A percentile compares a stretch with the other conserved stretches of the same genome.
Conservation (phyloP, 2,113 vertebrate genomes). For the Rhinichthys klamathensis region DNA sequence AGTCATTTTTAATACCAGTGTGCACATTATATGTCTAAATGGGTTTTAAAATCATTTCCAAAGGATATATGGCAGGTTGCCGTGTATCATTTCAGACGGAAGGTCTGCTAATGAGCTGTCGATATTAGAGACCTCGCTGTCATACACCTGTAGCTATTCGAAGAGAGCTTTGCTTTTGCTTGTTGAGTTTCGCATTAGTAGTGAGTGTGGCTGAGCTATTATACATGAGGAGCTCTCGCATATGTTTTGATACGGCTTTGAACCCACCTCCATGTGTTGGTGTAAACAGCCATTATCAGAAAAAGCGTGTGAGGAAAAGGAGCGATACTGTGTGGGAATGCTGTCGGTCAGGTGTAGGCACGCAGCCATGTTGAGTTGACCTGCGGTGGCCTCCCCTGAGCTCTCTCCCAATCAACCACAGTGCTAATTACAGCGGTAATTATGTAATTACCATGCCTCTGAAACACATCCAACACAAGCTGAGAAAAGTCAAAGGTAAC, state of each 20-base stretch:
- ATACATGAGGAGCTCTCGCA: slow-evolving; percentile 1
- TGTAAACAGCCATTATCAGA: slow-evolving; percentile 43
- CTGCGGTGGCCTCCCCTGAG: slow-evolving; percentile 53
- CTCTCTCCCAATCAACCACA: slow-evolving; percentile 68
- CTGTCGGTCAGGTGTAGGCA: slow-evolving; percentile 53
- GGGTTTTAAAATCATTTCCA: not conserved
- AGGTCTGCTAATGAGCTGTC: slow-evolving; percentile 51
- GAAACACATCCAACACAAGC: slow-evolving; percentile 56
- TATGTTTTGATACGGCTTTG: slow-evolving; percentile 42
- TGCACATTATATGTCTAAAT: not conserved
- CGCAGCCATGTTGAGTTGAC: slow-evolving; percentile 60
- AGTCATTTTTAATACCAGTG: not conserved
- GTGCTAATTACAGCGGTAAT: slow-evolving; percentile 72
- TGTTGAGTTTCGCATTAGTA: slow-evolving; percentile 5
- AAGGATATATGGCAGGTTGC: slow-evolving; percentile 24
- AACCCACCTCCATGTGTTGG: slow-evolving; percentile 38
- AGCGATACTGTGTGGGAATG: slow-evolving; percentile 33
- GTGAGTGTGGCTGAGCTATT: slow-evolving; percentile 30
- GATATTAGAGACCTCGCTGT: slow-evolving; percentile 23
- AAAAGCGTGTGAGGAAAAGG: not conserved
- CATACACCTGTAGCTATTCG: not conserved
- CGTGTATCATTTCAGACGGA: slow-evolving; percentile 43
- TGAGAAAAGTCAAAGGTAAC: slow-evolving; percentile 53
- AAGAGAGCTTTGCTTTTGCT: not conserved
- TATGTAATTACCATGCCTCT: slow-evolving; percentile 68